These are phyloP conservation scores for Callionymus lyra DNA, from an alignment of 2,113 vertebrate genomes.

Conservation along the genomic window DNA sequence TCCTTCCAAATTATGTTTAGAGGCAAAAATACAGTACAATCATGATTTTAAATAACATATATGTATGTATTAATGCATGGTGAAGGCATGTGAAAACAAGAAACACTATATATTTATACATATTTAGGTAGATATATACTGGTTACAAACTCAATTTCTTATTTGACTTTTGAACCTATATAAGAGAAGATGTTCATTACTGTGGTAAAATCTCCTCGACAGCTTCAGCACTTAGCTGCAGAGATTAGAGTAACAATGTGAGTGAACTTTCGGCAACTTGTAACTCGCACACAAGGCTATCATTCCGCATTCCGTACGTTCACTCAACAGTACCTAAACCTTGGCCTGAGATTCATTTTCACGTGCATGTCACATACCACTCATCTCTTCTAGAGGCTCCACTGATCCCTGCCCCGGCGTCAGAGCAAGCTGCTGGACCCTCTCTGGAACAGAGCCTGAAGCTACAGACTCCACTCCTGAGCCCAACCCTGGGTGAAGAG, in stretches of 20 bases:
- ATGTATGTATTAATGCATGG: no score
- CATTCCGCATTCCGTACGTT: constrained; percentile 46
- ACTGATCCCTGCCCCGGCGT: constrained; percentile 30
- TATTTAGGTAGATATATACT: no score
- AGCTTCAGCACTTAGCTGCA: no score
- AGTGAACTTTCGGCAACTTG: constrained; percentile 1
- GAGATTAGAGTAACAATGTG: no score
- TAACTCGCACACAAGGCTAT: constrained; percentile 15
- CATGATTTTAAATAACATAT: no score
- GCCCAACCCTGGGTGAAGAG: constrained; percentile 11
- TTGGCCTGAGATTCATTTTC: constrained; percentile 51
- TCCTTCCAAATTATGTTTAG: constrained; percentile 10
- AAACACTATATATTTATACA: no score
- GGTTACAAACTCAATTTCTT: no score
- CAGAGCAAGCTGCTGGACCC: constrained; percentile 15
- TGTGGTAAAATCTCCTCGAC: no score
- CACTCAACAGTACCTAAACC: constrained; percentile 31
- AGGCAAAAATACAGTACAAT: no score
- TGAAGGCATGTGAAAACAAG: no score
- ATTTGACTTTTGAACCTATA: no score
- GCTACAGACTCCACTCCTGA: constrained; percentile 13
- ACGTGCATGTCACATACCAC: constrained; percentile 57
- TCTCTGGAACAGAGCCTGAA: constrained; percentile 20
- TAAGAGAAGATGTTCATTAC: no score
- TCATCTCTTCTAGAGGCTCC: constrained; percentile 33